Percentiles rank a stretch among this genome's conserved stretches.
phyloP scores from a whole-genome alignment of 2,113 vertebrate genomes.

The Syngnathus floridae region DNA sequence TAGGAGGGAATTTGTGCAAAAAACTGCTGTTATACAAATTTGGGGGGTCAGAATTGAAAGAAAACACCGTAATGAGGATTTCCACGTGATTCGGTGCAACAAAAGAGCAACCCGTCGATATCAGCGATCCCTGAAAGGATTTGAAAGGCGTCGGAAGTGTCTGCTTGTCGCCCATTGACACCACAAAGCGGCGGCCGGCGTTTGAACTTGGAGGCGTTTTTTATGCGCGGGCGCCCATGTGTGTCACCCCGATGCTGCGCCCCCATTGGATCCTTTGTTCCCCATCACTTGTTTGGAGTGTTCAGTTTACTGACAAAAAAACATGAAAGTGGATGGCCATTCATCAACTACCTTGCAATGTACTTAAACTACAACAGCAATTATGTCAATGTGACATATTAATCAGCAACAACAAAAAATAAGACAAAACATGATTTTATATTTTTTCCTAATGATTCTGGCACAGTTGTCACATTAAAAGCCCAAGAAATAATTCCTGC shows the following conservation, averaged over 20 bases:
- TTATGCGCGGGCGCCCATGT: slow-evolving; percentile 57
- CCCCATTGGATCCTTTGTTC: slow-evolving; percentile 42
- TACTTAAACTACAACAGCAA: background rate
- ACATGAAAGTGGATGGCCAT: background rate
- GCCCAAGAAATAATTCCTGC: background rate
- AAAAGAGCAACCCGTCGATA: slow-evolving; percentile 42
- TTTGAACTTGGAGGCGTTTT: slow-evolving; percentile 60
- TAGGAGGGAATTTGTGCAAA: background rate
- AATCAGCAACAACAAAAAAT: background rate
- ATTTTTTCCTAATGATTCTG: background rate
- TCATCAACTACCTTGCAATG: background rate
- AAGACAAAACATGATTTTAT: background rate
- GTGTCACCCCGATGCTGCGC: slow-evolving; percentile 40
- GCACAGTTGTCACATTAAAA: background rate
- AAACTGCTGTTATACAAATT: background rate
- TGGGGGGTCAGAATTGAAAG: background rate
- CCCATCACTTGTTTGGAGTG: slow-evolving; percentile 42
- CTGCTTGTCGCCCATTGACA: slow-evolving; percentile 41
- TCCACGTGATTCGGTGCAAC: slow-evolving; percentile 21
- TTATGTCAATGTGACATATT: background rate
- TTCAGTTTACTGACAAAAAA: slow-evolving; percentile 20
- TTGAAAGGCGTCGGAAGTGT: slow-evolving; percentile 61
- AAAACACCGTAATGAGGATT: slow-evolving; percentile 6
- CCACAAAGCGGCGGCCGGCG: slow-evolving; percentile 52
- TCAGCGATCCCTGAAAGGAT: slow-evolving; percentile 45